Evolutionary conservation across 2,888 invertebrate genomes (phyloP).

Genomic region (Euclidia mi): DNA sequence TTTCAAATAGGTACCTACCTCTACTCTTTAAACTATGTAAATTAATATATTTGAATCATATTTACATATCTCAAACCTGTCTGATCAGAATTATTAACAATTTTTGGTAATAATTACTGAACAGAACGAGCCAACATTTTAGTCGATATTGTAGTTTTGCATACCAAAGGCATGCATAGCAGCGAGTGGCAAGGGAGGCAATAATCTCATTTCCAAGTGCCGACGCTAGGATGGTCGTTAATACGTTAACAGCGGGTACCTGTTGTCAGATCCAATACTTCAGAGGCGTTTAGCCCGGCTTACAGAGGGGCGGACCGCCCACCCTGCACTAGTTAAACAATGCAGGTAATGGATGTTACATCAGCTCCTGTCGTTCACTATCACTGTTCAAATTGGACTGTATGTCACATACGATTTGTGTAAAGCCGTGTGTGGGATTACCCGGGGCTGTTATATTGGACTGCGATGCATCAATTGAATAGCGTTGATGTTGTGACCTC

Average conservation of each 20-base stretch:
- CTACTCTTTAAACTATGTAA: too few species aligned
- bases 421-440: slow-evolving; percentile 4
- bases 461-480: background rate
- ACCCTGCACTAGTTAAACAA: background rate
- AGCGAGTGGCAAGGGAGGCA: background rate
- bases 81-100: too few species aligned
- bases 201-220: slow-evolving; percentile 19
- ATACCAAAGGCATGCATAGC: too few species aligned
- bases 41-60: too few species aligned
- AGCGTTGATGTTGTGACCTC: background rate
- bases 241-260: slow-evolving; percentile 10
- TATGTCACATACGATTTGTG: slow-evolving; percentile 8
- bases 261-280: slow-evolving; percentile 33
- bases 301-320: background rate
- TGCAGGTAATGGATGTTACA: slow-evolving; percentile 7
- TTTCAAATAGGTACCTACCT: too few species aligned
- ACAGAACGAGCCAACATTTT: too few species aligned
- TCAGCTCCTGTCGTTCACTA: slow-evolving; percentile 11
- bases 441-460: background rate
- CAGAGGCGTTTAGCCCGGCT: slow-evolving; percentile 18
- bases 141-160: background rate
- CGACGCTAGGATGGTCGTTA: slow-evolving; percentile 6
- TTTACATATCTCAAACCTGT: too few species aligned
- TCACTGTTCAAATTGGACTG: slow-evolving; percentile 8
- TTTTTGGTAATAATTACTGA: too few species aligned